Base-by-base conservation (phyloP, 2,888 invertebrate genomes). In the Dicranocentrus wangi region DNA sequence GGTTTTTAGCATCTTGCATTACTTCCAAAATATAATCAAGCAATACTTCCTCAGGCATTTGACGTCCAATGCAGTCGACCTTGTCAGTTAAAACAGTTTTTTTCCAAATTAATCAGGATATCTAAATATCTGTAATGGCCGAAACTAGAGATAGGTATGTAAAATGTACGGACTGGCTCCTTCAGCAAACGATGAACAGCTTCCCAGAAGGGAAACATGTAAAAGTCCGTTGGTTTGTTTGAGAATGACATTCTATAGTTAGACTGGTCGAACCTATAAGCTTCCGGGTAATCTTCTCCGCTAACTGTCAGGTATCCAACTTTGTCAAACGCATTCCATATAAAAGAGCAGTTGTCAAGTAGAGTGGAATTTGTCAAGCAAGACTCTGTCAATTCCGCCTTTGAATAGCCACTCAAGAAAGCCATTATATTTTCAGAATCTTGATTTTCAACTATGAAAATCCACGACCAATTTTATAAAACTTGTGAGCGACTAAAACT, bases 151-250 rank as follows among this genome's bases (percentile, higher is more conserved):
- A n/a, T n/a, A n/a, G n/a, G n/a, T 53, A 39, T 39, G 7, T 5
- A 13, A 13, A 39, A 39, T 39, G 7, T 39, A n/a, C 51, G 5
- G 3, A 7, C 3, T 17, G 15, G n/a, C n/a, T 51, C 51, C 51
- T 19, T 15, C 27, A 70, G n/a, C n/a, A 66, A 51, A 71, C n/a
- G 7, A 25, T 71, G 55, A 28, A 76, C 78, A 0, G 53, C 93
- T 7, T 93, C 86, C 82, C 93, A 71, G 17, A 79, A 66, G 1
- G 82, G 82, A 1, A 76, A 32, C 23, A 72, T 63, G 25, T 82
- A 82, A 77, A 66, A 82, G 53, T 82, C 77, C 15, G 77, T 72
- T 1, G 82, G 82, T 42, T 53, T 55, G 23, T n/a, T 23, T 21
- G 8, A 82, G 68, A 63, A 78, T 78, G 21, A 78, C 82, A 3